These are phyloP conservation scores for Lepisosteus osseus DNA, from an alignment of 2,113 vertebrate genomes.

Conservation along the genomic window DNA sequence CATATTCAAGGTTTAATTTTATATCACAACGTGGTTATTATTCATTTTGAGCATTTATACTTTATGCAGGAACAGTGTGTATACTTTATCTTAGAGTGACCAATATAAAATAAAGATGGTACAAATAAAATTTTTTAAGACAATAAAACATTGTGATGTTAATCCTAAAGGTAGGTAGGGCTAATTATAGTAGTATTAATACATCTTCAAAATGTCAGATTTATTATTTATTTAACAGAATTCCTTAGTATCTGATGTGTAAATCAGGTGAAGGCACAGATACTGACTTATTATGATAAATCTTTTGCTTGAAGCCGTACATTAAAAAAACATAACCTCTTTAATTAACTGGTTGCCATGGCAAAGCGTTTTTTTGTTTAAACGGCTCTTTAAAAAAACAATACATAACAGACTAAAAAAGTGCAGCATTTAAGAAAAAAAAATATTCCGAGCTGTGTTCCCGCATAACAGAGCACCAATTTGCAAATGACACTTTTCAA, in stretches of 20 bases:
- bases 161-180: constrained; percentile 53
- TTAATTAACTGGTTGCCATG: constrained; percentile 45
- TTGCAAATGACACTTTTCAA: constrained; percentile 34
- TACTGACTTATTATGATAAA: too few relatives aligned
- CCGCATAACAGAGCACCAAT: constrained; percentile 4
- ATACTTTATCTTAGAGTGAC: constrained; percentile 49
- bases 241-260: too few relatives aligned
- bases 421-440: constrained; percentile 33
- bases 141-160: constrained; percentile 46
- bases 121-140: constrained; percentile 67
- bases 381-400: neutral
- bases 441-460: too few relatives aligned
- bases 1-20: constrained; percentile 47
- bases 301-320: too few relatives aligned
- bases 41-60: constrained; percentile 59
- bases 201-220: constrained; percentile 19
- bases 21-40: constrained; percentile 70
- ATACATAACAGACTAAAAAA: constrained; percentile 47
- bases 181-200: constrained; percentile 38
- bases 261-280: too few relatives aligned
- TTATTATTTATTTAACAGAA: too few relatives aligned
- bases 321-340: constrained; percentile 15
- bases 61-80: constrained; percentile 54
- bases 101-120: constrained; percentile 62
- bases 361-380: constrained; percentile 25